Evolutionary conservation across 2,797 vertebrate genomes (phyloP).

Genomic region (Saguinus oedipus): DNA sequence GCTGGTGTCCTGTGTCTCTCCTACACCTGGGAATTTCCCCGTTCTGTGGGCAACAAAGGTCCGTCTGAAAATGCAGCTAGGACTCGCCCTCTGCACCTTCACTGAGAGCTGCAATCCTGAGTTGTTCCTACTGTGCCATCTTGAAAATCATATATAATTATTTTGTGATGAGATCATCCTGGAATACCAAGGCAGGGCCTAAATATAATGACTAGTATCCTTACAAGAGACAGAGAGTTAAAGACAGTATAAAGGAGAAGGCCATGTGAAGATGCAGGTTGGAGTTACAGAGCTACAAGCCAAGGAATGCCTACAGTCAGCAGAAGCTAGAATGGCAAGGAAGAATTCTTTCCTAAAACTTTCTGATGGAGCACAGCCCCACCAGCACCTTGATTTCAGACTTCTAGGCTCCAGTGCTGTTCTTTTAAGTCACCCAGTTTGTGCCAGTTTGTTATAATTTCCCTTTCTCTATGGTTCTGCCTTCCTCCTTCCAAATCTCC

Average conservation of each 20-base stretch:
- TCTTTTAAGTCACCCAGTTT: background rate
- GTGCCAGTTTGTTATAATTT: background rate
- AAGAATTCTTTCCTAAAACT: background rate
- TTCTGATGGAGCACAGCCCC: background rate
- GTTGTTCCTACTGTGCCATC: too few relatives aligned
- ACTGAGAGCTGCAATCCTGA: too few relatives aligned
- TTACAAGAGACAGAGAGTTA: background rate
- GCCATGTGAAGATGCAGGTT: background rate
- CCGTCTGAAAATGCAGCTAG: too few relatives aligned
- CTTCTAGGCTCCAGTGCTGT: background rate
- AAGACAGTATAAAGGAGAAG: background rate
- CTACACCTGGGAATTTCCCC: too few relatives aligned
- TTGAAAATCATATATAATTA: background rate
- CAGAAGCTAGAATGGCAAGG: background rate
- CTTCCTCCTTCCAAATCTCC: background rate
- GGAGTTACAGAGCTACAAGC: background rate
- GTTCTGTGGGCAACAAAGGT: too few relatives aligned
- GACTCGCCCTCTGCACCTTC: too few relatives aligned
- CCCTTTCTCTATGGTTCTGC: too few relatives aligned
- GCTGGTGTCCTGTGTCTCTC: too few relatives aligned
- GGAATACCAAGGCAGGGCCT: background rate
- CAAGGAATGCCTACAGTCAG: background rate
- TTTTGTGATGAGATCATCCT: background rate
- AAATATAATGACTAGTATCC: background rate
- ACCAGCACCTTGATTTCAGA: background rate